A percentile compares a stretch with the other conserved stretches of the same genome.
Conservation (phyloP, 2,888 invertebrate species). For the Tiphia femorata region DNA sequence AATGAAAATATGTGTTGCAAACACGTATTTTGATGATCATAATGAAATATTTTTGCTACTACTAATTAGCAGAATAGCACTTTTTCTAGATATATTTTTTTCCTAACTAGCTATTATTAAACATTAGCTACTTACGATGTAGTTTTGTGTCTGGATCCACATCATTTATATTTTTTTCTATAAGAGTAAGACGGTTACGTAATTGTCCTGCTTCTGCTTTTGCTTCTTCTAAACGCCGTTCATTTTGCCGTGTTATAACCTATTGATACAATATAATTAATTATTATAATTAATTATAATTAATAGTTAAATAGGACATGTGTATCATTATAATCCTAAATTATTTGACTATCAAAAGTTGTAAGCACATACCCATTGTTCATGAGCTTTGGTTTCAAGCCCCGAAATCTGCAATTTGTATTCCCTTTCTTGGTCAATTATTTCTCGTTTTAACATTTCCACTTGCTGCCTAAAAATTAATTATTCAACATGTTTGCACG, state of each 20-base stretch:
- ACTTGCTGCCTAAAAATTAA: constrained; percentile 73
- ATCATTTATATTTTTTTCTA: constrained; percentile 70
- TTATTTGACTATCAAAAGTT: constrained; percentile 1
- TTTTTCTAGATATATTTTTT: too few relatives aligned
- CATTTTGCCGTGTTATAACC: constrained; percentile 83
- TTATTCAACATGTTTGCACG: background rate
- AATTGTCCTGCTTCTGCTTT: constrained; percentile 79
- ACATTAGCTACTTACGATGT: constrained; percentile 68
- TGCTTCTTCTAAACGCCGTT: constrained; percentile 85
- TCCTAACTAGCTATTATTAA: background rate
- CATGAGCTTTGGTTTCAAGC: constrained; percentile 87
- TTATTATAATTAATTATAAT: background rate
- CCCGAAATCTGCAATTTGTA: constrained; percentile 80
- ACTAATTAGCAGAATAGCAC: too few relatives aligned
- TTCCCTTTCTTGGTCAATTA: constrained; percentile 86
- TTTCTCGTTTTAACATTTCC: constrained; percentile 83
- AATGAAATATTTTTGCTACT: too few relatives aligned
- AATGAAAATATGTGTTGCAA: too few relatives aligned
- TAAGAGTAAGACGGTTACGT: constrained; percentile 74
- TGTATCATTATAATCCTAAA: too few relatives aligned
- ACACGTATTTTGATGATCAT: too few relatives aligned
- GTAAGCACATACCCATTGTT: constrained; percentile 77
- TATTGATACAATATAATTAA: constrained; percentile 42
- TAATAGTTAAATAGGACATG: background rate
- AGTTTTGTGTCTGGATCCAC: constrained; percentile 69